Conservation (phyloP, 2,888 invertebrate genomes). For the Meiosimyza platycephala region DNA sequence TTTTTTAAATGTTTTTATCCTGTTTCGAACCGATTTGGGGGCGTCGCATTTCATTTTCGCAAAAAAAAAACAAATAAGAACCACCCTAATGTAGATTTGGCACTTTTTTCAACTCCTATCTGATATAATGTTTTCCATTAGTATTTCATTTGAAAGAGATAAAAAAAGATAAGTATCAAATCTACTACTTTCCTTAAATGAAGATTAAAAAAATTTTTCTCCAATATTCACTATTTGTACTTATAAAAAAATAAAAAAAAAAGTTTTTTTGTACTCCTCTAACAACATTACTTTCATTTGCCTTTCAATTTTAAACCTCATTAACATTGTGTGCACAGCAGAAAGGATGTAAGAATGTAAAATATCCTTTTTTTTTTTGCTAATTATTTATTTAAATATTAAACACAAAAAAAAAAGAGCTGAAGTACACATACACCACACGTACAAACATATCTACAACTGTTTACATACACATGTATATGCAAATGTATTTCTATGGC, state of each 20-base stretch:
- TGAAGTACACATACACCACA: slow-evolving; percentile 41
- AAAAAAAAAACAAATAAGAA: too few species aligned
- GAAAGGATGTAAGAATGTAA: slow-evolving; percentile 12
- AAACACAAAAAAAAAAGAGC: slow-evolving; percentile 61
- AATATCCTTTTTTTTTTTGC: slow-evolving; percentile 61
- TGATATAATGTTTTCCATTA: too few species aligned
- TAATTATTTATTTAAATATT: slow-evolving; percentile 66
- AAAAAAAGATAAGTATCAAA: too few species aligned
- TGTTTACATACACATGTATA: slow-evolving; percentile 23
- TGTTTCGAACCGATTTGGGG: too few species aligned
- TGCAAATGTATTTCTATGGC: slow-evolving; percentile 41
- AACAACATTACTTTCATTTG: slow-evolving; percentile 54
- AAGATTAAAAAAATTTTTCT: too few species aligned
- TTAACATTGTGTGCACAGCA: slow-evolving; percentile 53
- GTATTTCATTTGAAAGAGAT: too few species aligned
- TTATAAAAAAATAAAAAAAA: not conserved
- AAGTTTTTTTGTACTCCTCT: slow-evolving; percentile 43
- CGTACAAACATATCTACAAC: slow-evolving; percentile 27
- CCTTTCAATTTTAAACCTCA: slow-evolving; percentile 62
- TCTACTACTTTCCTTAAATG: too few species aligned
- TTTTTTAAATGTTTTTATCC: too few species aligned
- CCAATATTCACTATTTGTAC: too few species aligned
- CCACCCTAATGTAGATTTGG: too few species aligned
- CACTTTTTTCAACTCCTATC: too few species aligned
- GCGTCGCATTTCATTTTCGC: too few species aligned